Evolutionary conservation across 2,113 vertebrate genomes (phyloP), one percentile per base, ranked within the genome.

Genomic region (Phaethornis superciliosus): DNA sequence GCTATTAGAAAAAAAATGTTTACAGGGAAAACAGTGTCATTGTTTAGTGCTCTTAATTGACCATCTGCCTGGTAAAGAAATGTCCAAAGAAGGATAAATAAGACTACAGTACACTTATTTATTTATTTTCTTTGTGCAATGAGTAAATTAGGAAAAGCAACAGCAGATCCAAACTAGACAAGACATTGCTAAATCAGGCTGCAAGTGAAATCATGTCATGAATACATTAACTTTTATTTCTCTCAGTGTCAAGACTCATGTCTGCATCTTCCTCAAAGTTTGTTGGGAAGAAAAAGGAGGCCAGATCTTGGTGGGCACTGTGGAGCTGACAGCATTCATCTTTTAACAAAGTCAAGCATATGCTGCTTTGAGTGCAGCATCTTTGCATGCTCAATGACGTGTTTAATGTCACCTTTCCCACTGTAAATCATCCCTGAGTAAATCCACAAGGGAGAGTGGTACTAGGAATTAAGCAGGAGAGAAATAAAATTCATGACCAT

Each of bases 11-110:
- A 98, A 98, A 98, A 98, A 98, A 97, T 98, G 98, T 98, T 98
- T 98, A 98, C 98, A 97, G 97, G 97, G 97, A 98, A 98, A 98
- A 98, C 97, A 98, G 98, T 98, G 98, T 98, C 98, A 98, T 98
- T 98, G 98, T 98, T 98, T 98, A 98, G 98, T 98, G 97, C 97
- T 98, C 98, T 98, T 98, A 98, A 98, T 98, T 98, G 98, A 98
- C 98, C 98, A 98, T 98, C 98, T 98, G 98, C 98, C 97, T 98
- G 94, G 96, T 96, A 96, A 97, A 98, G 97, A 98, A 98, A 98
- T 98, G 98, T 98, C 98, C 98, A 98, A 98, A 98, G 98, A 97
- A 98, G 98, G 97, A 98, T 98, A 98, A 98, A 98, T 98, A 98
- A 97, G 96, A 97, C 95, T 92, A 96, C 95, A 95, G 96, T 94